Percentiles rank a stretch among this genome's conserved stretches.
Conservation (phyloP, 2,797 vertebrate genomes). For the Spinibarbus caldwelli region DNA sequence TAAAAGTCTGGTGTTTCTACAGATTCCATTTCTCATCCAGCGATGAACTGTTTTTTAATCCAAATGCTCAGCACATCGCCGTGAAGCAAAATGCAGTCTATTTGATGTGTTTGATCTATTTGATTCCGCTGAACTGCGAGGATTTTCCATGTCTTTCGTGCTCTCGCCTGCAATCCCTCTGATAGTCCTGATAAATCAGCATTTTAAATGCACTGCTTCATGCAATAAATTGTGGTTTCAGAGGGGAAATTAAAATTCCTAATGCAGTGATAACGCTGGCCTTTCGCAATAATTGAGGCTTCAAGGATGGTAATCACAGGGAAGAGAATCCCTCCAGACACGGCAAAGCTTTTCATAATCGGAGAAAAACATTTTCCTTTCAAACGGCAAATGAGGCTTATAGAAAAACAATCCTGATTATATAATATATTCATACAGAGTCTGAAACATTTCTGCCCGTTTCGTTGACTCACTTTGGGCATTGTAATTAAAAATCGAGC, state of each 20-base stretch:
- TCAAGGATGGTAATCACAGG: constrained; percentile 64
- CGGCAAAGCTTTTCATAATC: constrained; percentile 45
- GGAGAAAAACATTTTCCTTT: constrained; percentile 48
- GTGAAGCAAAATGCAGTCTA: constrained; percentile 63
- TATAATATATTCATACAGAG: constrained; percentile 31
- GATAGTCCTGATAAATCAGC: constrained; percentile 68
- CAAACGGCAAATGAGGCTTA: constrained; percentile 36
- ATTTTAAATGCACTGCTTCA: constrained; percentile 70
- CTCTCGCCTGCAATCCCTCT: constrained; percentile 51
- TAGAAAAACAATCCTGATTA: constrained; percentile 30
- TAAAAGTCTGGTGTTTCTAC: not conserved
- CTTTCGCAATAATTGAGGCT: constrained; percentile 73
- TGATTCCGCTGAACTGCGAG: not conserved
- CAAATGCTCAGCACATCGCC: constrained; percentile 47
- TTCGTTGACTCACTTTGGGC: not conserved
- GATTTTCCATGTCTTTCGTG: constrained; percentile 55
- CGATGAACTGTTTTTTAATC: not conserved
- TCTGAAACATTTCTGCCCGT: not conserved
- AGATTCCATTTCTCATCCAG: not conserved
- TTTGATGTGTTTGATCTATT: constrained; percentile 62
- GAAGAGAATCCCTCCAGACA: constrained; percentile 52
- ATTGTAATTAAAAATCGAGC: not conserved
- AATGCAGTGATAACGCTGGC: constrained; percentile 67
- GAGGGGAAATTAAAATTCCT: constrained; percentile 70
- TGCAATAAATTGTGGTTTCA: constrained; percentile 69